Percentiles rank a stretch among this genome's conserved stretches.
Conservation (phyloP, 1,140 invertebrate genomes). For the Pentalonia nigronervosa region DNA sequence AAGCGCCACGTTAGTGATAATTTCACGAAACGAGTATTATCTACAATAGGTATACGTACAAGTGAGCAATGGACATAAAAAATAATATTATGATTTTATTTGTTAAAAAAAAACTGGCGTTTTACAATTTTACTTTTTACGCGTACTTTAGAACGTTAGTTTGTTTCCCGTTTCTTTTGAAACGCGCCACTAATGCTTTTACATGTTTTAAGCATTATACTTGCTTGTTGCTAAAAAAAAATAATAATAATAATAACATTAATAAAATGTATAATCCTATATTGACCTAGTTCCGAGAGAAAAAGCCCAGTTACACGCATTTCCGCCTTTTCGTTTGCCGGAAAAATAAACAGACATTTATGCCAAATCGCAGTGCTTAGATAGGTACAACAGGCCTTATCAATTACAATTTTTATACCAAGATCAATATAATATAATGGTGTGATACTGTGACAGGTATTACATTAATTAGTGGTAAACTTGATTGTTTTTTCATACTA, state of each 20-base stretch:
- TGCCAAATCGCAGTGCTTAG: neutral
- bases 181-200: slow-evolving; percentile 25
- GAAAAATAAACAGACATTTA: neutral
- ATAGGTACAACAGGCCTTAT: neutral
- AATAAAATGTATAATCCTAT: neutral
- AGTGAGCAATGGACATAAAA: neutral
- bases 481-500: neutral
- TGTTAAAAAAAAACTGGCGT: neutral
- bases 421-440: neutral
- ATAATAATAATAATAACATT: neutral
- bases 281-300: neutral
- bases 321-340: neutral
- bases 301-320: neutral
- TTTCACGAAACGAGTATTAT: neutral
- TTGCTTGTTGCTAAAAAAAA: neutral
- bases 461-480: neutral
- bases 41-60: neutral
- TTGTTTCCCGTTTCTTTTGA: neutral
- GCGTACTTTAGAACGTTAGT: neutral
- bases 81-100: neutral
- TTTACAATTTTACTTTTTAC: neutral
- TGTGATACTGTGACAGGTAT: neutral
- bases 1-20: neutral
- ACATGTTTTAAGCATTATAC: neutral
- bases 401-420: neutral